phyloP scores from a whole-genome alignment of 2,888 invertebrate genomes.

The Xanthorhoe spadicearia region DNA sequence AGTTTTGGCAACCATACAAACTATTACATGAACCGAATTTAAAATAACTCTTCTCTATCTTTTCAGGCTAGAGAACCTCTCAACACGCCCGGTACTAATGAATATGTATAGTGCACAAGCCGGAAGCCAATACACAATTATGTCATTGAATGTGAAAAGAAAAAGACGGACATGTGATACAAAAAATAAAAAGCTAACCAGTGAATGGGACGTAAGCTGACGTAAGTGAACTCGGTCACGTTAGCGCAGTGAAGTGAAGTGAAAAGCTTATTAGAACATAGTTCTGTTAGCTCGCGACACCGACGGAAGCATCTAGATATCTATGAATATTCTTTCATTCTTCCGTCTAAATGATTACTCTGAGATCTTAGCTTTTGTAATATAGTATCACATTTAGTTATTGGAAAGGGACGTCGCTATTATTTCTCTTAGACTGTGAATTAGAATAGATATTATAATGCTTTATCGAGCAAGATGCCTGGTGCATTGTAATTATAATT shows the following conservation, averaged over 20 bases:
- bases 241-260: conserved; percentile 73
- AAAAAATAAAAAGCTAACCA: conserved; percentile 74
- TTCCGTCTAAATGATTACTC: conserved; percentile 45
- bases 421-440: conserved; percentile 73
- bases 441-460: conserved; percentile 63
- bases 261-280: conserved; percentile 67
- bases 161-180: conserved; percentile 82
- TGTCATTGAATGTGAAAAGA: conserved; percentile 81
- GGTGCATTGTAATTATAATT: conserved; percentile 73
- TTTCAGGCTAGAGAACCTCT: conserved; percentile 93
- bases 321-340: conserved; percentile 48
- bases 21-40: not conserved
- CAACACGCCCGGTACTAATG: conserved; percentile 91
- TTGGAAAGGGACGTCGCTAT: conserved; percentile 62
- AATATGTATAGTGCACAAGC: conserved; percentile 88
- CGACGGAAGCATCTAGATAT: conserved; percentile 71
- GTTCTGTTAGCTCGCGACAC: conserved; percentile 64
- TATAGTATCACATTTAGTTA: conserved; percentile 65
- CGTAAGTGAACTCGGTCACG: conserved; percentile 68
- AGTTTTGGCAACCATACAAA: not conserved
- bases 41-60: conserved; percentile 54
- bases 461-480: conserved; percentile 65
- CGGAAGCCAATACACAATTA: conserved; percentile 79
- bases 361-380: conserved; percentile 62
- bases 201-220: conserved; percentile 73